These are phyloP conservation scores for Amia ocellicauda DNA, from an alignment of 2,113 vertebrate species.

Conservation along the genomic window DNA sequence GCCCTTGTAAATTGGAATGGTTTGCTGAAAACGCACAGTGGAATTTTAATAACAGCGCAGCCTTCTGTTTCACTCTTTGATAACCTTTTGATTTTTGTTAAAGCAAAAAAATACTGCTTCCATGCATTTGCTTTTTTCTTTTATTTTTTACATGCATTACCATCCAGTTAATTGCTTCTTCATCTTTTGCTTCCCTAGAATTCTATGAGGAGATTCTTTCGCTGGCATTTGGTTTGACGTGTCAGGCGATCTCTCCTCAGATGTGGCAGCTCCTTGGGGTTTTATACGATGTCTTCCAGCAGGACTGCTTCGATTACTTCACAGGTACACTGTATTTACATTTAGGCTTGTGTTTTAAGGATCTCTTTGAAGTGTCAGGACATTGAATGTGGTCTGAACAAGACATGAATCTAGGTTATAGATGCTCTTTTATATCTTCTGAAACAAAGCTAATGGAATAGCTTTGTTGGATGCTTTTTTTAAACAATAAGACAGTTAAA, in stretches of 20 bases:
- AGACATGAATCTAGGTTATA: too few relatives aligned
- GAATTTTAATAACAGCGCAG: too few relatives aligned
- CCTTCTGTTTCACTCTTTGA: constrained; percentile 23
- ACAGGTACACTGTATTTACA: constrained; percentile 66
- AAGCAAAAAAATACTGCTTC: too few relatives aligned
- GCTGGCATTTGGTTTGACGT: constrained; percentile 89
- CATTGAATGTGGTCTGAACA: too few relatives aligned
- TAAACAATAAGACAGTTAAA: too few relatives aligned
- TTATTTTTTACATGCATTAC: not conserved
- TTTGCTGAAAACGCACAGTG: not conserved
- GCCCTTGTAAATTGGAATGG: too few relatives aligned
- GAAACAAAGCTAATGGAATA: too few relatives aligned
- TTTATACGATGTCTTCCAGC: constrained; percentile 89
- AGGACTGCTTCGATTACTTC: constrained; percentile 94
- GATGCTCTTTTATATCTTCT: too few relatives aligned
- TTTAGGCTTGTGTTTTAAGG: too few relatives aligned
- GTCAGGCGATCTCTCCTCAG: constrained; percentile 87
- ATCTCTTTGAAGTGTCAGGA: too few relatives aligned
- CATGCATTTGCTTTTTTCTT: not conserved
- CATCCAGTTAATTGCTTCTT: not conserved
- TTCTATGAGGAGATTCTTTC: constrained; percentile 98
- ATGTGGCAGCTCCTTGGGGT: constrained; percentile 96
- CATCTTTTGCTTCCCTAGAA: constrained; percentile 61
- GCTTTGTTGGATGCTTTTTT: too few relatives aligned
- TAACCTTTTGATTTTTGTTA: constrained; percentile 13